Base-by-base conservation (phyloP, 2,113 vertebrate species). In the Rhea americana region DNA sequence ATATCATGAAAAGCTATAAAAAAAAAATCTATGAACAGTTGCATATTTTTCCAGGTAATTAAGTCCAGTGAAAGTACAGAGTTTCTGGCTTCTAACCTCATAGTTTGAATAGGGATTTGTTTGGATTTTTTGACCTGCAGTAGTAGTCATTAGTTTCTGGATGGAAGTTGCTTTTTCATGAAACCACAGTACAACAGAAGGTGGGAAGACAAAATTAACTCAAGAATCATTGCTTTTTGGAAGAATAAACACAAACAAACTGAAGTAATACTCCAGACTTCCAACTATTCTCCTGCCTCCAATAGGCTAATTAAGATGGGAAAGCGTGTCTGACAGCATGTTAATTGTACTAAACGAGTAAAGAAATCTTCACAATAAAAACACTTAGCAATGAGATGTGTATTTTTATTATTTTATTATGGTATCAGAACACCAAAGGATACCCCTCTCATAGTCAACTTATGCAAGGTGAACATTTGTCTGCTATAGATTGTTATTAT, bases 361-460 rank as follows among this genome's bases (percentile, higher is more conserved):
- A 75, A 55, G 26, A 20, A 1, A 1, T 12, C 87, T 75, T 87
- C 72, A 51, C 41, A 90, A 93, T 91, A 87, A 94, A 95, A 89
- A 6, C 79, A 94, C 47, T 50, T 39, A 66, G 59, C 48, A 80
- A 76, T 2, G 14, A 93, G 32, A 82, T 10, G 28, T 45, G 65
- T 55, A 35, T 56, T 95, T 76, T 66, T 32, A 30, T 55, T 85
- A 70, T 76, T 89, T 82, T 65, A 53, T 87, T 83, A 30, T 1
- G 1, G 24, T 19, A 70, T 28, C 41, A 85, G 65, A 94, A 88
- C 18, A 83, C 68, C 82, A 82, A 84, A 21, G 5, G 6, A 21
- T 35, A 71, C 7, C 19, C 37, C 6, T 63, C 68, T 59, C 24
- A 26, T 75, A 73, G 26, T 7, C 8, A 67, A 2, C 3, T 67